These are phyloP conservation scores for Drosophila paranaensis DNA, from an alignment of 2,888 invertebrate species.

Conservation along the genomic window DNA sequence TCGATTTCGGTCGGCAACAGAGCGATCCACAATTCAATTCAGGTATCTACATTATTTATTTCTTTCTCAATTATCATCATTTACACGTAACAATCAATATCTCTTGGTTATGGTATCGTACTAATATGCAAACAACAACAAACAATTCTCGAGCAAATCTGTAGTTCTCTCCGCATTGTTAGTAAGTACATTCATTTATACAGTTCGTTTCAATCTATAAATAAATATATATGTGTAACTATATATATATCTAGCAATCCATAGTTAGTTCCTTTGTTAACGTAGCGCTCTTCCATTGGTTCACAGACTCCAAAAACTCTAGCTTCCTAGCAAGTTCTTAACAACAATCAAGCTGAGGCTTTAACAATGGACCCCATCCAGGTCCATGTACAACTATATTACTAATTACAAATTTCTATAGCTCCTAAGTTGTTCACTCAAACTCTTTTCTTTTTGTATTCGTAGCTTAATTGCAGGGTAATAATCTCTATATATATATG, in stretches of 20 bases:
- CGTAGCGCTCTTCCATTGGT: slow-evolving; percentile 57
- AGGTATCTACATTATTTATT: slow-evolving; percentile 65
- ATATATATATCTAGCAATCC: slow-evolving; percentile 6
- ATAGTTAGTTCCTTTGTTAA: slow-evolving; percentile 54
- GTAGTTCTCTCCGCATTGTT: slow-evolving; percentile 52
- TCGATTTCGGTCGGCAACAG: slow-evolving; percentile 33
- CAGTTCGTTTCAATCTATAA: slow-evolving; percentile 25
- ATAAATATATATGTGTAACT: slow-evolving; percentile 7
- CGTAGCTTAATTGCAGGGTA: slow-evolving; percentile 28
- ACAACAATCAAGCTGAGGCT: slow-evolving; percentile 47
- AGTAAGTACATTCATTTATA: slow-evolving; percentile 57
- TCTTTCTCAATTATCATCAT: slow-evolving; percentile 50
- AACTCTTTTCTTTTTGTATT: slow-evolving; percentile 16
- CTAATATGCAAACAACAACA: slow-evolving; percentile 32
- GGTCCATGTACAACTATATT: slow-evolving; percentile 12
- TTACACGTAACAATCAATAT: slow-evolving; percentile 43
- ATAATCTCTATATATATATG: neutral
- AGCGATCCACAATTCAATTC: slow-evolving; percentile 49
- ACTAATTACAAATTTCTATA: slow-evolving; percentile 33
- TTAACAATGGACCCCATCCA: slow-evolving; percentile 12
- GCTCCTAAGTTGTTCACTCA: slow-evolving; percentile 56
- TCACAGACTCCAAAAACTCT: slow-evolving; percentile 26
- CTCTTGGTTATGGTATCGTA: slow-evolving; percentile 71
- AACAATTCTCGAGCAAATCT: slow-evolving; percentile 8
- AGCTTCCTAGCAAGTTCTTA: slow-evolving; percentile 50